A percentile compares a stretch with the other conserved stretches of the same genome.
These are phyloP conservation scores for Cydia strobilella DNA, from an alignment of 1,140 invertebrate species.

Conservation along the genomic window DNA sequence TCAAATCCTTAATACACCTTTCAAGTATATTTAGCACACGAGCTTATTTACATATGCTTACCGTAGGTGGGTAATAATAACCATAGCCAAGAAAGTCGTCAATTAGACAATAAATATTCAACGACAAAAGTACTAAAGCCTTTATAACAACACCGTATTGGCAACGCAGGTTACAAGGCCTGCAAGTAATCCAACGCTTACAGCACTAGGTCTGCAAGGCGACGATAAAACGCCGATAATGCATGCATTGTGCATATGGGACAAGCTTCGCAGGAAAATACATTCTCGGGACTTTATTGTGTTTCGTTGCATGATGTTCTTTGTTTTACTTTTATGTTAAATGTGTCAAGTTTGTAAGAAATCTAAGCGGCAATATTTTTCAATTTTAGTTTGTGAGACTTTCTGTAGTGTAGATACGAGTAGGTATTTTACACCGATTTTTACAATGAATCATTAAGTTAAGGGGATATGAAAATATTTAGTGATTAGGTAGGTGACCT, in stretches of 20 bases:
- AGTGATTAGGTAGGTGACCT: too few relatives aligned
- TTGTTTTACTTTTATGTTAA: neutral
- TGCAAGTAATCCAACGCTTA: neutral
- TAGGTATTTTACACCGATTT: too few relatives aligned
- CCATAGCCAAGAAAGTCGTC: neutral
- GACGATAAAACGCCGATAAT: slow-evolving; percentile 16
- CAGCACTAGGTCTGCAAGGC: neutral
- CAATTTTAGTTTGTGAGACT: too few relatives aligned
- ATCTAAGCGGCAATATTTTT: neutral
- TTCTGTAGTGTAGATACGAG: too few relatives aligned
- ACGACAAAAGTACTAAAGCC: neutral
- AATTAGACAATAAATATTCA: neutral
- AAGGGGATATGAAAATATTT: too few relatives aligned
- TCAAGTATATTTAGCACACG: neutral
- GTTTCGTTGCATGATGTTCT: neutral
- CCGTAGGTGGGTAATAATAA: neutral
- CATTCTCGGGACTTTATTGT: neutral
- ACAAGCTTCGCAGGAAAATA: neutral
- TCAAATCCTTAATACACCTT: too few relatives aligned
- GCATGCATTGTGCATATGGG: slow-evolving; percentile 7
- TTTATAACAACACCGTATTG: neutral
- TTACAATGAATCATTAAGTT: too few relatives aligned
- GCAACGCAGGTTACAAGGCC: neutral
- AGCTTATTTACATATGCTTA: neutral
- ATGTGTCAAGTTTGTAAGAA: neutral